Evolutionary conservation across 1,140 invertebrate species (phyloP).

Genomic region (Rhopalosiphum maidis): DNA sequence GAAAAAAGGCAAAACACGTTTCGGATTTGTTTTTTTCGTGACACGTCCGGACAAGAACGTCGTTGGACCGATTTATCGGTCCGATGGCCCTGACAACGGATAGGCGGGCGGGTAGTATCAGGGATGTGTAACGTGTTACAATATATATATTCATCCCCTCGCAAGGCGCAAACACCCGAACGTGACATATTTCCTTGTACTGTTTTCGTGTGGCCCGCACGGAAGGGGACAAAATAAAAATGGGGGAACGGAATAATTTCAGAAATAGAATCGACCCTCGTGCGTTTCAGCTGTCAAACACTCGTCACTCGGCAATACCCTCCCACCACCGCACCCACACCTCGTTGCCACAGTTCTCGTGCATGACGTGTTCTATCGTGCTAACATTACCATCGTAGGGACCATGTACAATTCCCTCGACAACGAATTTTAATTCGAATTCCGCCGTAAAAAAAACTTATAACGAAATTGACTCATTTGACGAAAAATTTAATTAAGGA

Average conservation of each 20-base stretch:
- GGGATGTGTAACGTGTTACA: constrained; percentile 28
- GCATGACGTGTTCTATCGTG: constrained; percentile 21
- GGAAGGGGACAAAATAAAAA: not conserved
- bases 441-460: not conserved
- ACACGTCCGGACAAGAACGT: constrained; percentile 11
- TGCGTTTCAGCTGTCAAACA: constrained; percentile 56
- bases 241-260: constrained; percentile 52
- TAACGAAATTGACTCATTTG: not conserved
- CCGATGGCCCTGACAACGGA: not conserved
- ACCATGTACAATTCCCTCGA: no score
- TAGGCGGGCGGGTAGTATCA: no score
- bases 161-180: constrained; percentile 35
- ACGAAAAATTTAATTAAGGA: constrained; percentile 6
- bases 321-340: not conserved
- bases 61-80: constrained; percentile 39
- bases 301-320: constrained; percentile 44
- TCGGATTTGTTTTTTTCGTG: constrained; percentile 36
- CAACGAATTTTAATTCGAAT: constrained; percentile 24
- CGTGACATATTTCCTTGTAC: constrained; percentile 55
- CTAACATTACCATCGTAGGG: no score
- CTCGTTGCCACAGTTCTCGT: not conserved
- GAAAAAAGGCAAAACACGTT: constrained; percentile 27
- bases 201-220: constrained; percentile 33
- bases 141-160: constrained; percentile 32
- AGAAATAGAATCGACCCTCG: constrained; percentile 53